A percentile compares a stretch with the other conserved stretches of the same genome.
phyloP scores from a whole-genome alignment of 2,113 vertebrate genomes.

The Larimichthys crocea region DNA sequence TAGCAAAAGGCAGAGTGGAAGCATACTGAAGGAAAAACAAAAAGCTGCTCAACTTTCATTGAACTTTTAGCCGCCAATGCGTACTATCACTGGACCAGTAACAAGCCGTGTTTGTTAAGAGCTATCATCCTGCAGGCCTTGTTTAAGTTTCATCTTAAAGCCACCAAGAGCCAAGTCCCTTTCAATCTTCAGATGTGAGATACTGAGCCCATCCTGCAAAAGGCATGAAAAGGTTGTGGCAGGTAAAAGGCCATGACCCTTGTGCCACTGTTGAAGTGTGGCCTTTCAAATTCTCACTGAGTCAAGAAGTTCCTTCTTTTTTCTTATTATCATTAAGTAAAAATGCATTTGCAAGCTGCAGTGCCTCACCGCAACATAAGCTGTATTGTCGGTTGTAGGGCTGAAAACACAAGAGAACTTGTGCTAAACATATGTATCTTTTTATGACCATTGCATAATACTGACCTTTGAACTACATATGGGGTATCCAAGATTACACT shows the following conservation, averaged over 20 bases:
- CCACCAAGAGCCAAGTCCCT: neutral
- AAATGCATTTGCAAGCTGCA: neutral
- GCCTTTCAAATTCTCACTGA: neutral
- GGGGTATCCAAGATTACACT: neutral
- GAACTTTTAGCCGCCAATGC: neutral
- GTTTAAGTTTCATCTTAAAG: neutral
- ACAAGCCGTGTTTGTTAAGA: constrained; percentile 1
- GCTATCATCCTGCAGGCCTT: neutral
- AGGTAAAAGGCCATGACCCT: neutral
- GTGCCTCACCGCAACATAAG: too few species aligned
- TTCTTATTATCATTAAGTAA: too few species aligned
- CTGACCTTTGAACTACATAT: neutral
- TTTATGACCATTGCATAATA: neutral
- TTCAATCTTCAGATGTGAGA: neutral
- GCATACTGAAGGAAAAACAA: neutral
- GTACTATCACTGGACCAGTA: neutral
- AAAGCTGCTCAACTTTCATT: neutral
- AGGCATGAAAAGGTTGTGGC: neutral
- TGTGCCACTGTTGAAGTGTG: neutral
- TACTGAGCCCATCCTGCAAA: neutral
- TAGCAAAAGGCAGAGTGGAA: constrained; percentile 3
- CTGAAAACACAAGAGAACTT: neutral
- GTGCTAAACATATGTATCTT: neutral
- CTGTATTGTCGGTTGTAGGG: neutral
- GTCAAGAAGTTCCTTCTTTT: neutral